These are phyloP conservation scores for Herpailurus yagouaroundi DNA, from an alignment of 2,113 vertebrate species.

Conservation along the genomic window DNA sequence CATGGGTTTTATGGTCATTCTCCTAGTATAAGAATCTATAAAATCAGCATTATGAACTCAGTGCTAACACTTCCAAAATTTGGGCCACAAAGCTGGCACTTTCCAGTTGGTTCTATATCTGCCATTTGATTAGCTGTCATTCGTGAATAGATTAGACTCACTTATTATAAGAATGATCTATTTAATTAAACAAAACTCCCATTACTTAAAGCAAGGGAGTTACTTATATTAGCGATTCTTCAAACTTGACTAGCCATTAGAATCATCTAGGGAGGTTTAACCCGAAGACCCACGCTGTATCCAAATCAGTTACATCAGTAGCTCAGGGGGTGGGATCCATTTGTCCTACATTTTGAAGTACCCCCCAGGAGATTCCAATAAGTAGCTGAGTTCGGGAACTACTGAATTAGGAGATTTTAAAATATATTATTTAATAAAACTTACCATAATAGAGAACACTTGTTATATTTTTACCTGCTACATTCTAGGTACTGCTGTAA, in stretches of 20 bases:
- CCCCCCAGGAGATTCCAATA: not conserved
- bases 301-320: not conserved
- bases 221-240: not conserved
- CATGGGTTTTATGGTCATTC: not conserved
- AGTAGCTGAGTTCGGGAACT: not conserved
- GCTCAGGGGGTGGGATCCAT: too few relatives aligned
- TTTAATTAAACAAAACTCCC: not conserved
- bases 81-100: not conserved
- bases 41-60: not conserved
- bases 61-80: not conserved
- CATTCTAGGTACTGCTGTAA: not conserved
- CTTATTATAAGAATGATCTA: not conserved
- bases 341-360: not conserved
- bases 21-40: not conserved
- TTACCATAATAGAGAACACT: not conserved
- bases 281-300: not conserved
- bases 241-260: not conserved
- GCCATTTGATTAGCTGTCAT: not conserved
- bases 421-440: not conserved
- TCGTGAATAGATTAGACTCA: not conserved
- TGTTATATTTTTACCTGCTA: not conserved
- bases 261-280: not conserved
- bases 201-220: not conserved
- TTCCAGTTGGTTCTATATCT: not conserved
- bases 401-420: not conserved